Base-by-base conservation (phyloP, 2,113 vertebrate species). In the Nycticorax nycticorax region DNA sequence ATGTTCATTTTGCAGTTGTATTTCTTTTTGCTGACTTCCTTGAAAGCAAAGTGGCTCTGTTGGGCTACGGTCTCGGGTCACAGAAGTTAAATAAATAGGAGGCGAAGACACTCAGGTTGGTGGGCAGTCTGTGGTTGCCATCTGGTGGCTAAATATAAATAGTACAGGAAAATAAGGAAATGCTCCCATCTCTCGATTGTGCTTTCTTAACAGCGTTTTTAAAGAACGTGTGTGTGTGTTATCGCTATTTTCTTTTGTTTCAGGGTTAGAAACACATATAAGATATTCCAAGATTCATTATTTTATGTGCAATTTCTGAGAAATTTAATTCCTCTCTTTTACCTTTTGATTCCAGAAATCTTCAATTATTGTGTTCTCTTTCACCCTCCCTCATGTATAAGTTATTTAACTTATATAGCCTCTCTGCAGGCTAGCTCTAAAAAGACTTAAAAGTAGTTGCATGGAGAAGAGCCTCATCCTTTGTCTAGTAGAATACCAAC, bases 41-140 rank as follows among this genome's bases (percentile, higher is more conserved):
- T 89, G 89, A 95, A 95, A 92, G 83, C 60, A 57, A 85, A 79
- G 50, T 0, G 1, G 8, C 26, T 57, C 33, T 48, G 53, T 35
- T 9, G 1, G n/a, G 16, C 12, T 22, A 9, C 0, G 2, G 43
- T 73, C 27, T 80, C 4, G 0, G 23, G 66, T 60, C 72, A 35
- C 0, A 28, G 43, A 66, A 39, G 52, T 56, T 74, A 77, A 15
- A 66, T 5, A 86, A 85, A 63, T 1, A 39, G 37, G 26, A 53
- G 4, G 8, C 0, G 5, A 39, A 23, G 0, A 6, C 1, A 9
- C 1, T 2, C 19, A 7, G 12, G 6, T 21, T 53, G 17, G 20
- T 83, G 59, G 23, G n/a, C 84, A 84, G 85, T 93, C 56, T 87
- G 24, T 50, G 37, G 20, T 59, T 96, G 96, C 96, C 97, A 97